A percentile compares a stretch with the other conserved stretches of the same genome.
These are phyloP conservation scores for Apamea anceps DNA, from an alignment of 2,888 invertebrate species.

Conservation along the genomic window DNA sequence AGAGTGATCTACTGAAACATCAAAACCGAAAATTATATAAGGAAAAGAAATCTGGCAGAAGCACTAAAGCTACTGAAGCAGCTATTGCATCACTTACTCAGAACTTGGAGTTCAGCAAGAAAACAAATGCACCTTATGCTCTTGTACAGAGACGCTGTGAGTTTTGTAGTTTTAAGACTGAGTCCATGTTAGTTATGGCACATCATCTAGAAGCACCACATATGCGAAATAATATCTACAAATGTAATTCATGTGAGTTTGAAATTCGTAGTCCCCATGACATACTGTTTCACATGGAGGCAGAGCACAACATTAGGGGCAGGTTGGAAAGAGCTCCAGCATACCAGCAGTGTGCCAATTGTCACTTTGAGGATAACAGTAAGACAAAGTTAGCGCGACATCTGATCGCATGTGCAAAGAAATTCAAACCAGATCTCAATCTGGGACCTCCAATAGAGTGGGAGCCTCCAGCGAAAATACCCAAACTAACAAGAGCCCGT, in stretches of 20 bases:
- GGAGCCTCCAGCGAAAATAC: conserved; percentile 98
- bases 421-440: conserved; percentile 97
- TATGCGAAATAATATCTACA: conserved; percentile 96
- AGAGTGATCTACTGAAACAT: conserved; percentile 96
- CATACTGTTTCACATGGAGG: conserved; percentile 98
- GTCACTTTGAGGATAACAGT: conserved; percentile 98
- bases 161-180: conserved; percentile 97
- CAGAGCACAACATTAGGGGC: conserved; percentile 97
- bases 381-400: conserved; percentile 97
- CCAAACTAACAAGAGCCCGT: conserved; percentile 90
- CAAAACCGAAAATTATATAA: conserved; percentile 96
- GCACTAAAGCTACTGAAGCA: conserved; percentile 93
- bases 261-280: conserved; percentile 97
- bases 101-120: conserved; percentile 96
- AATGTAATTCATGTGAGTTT: conserved; percentile 96
- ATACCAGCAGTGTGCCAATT: conserved; percentile 98
- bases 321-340: conserved; percentile 96
- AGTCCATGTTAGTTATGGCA: conserved; percentile 96
- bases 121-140: conserved; percentile 95
- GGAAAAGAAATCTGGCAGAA: conserved; percentile 91
- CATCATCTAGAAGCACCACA: conserved; percentile 98
- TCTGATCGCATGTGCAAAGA: conserved; percentile 96
- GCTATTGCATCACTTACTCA: conserved; percentile 96
- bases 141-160: conserved; percentile 96
- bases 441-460: conserved; percentile 96